Evolutionary conservation across 1,140 invertebrate genomes (phyloP).

Genomic region (Aporrectodea caliginosa): DNA sequence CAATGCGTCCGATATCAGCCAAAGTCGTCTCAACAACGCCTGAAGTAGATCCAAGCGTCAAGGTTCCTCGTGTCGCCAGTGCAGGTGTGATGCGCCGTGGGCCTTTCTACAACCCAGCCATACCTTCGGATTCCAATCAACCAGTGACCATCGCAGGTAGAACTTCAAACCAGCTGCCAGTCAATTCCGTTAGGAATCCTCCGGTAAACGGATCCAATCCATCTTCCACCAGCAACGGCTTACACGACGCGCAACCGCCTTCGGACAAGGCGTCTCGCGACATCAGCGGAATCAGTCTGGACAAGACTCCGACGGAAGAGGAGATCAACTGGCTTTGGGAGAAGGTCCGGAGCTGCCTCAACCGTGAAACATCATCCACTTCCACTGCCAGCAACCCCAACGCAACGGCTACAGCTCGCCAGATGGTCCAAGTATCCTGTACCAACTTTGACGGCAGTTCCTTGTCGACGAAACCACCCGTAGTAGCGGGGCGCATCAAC

Average conservation of each 20-base stretch:
- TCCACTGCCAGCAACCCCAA: slow-evolving; percentile 3
- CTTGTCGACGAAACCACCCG: too few species aligned
- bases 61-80: slow-evolving; percentile 36
- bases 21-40: slow-evolving; percentile 27
- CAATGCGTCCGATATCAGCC: slow-evolving; percentile 40
- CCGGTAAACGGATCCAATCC: background rate
- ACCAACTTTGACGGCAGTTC: background rate
- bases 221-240: slow-evolving; percentile 19
- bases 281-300: slow-evolving; percentile 35
- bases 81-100: slow-evolving; percentile 34
- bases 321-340: slow-evolving; percentile 54
- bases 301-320: slow-evolving; percentile 52
- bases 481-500: background rate
- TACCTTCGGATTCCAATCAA: slow-evolving; percentile 20
- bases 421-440: background rate
- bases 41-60: slow-evolving; percentile 15
- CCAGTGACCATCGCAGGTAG: slow-evolving; percentile 17
- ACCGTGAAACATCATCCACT: slow-evolving; percentile 31
- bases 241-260: slow-evolving; percentile 35
- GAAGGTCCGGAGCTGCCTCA: slow-evolving; percentile 48
- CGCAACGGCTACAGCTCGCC: background rate
- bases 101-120: background rate
- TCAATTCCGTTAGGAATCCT: background rate
- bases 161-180: background rate
- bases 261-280: slow-evolving; percentile 43